Conservation (phyloP, 2,113 vertebrate genomes). For the Trematomus loennbergii region DNA sequence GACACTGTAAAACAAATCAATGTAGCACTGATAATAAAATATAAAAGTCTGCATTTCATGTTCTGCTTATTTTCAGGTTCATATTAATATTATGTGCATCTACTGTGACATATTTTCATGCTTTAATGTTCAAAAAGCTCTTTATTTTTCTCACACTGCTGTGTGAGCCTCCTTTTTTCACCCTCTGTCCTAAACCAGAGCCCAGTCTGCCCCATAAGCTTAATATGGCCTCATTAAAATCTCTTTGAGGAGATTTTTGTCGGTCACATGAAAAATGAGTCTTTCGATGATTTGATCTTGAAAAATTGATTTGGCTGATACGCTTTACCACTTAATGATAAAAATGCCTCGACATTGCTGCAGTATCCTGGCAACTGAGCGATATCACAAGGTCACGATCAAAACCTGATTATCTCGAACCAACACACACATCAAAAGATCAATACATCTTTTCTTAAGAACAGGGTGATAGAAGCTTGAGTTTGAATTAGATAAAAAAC, state of each 20-base stretch:
- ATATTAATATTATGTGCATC: background rate
- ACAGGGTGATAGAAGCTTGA: conserved; percentile 9
- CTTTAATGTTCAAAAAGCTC: too few relatives aligned
- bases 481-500: conserved; percentile 38
- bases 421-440: conserved; percentile 41
- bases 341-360: conserved; percentile 38
- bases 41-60: too few relatives aligned
- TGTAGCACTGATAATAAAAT: background rate
- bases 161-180: too few relatives aligned
- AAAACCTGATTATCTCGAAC: conserved; percentile 70
- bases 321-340: conserved; percentile 15
- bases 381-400: conserved; percentile 75
- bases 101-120: too few relatives aligned
- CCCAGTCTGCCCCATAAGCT: too few relatives aligned
- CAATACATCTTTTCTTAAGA: conserved; percentile 45
- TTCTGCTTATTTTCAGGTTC: background rate
- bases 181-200: too few relatives aligned
- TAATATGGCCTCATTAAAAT: too few relatives aligned
- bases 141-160: too few relatives aligned
- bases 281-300: background rate
- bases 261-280: background rate
- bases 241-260: background rate
- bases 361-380: conserved; percentile 57
- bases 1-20: background rate
- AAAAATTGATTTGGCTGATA: conserved; percentile 5